phyloP scores from a whole-genome alignment of 2,888 invertebrate species.

The Muschampia plurimacula region DNA sequence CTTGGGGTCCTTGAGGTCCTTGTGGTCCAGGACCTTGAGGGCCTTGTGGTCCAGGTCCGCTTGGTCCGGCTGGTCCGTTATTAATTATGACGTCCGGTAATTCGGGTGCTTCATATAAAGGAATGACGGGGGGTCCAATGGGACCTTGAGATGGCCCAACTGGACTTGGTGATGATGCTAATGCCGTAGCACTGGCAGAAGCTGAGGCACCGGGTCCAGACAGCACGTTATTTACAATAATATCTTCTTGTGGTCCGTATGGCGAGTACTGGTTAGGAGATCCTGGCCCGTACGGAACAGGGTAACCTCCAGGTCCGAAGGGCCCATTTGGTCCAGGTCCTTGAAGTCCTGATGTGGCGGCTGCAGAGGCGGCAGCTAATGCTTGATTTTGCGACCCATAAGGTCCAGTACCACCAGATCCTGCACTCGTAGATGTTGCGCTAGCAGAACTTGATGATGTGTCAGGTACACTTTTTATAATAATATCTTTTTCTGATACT shows the following conservation, averaged over 20 bases:
- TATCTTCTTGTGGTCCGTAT: constrained; percentile 7
- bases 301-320: background rate
- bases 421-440: background rate
- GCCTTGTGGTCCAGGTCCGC: background rate
- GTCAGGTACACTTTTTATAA: constrained; percentile 53
- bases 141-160: background rate
- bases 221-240: background rate
- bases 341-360: background rate
- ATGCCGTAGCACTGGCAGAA: background rate
- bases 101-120: background rate
- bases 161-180: background rate
- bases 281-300: constrained; percentile 1
- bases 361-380: background rate
- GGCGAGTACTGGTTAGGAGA: constrained; percentile 11
- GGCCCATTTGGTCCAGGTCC: background rate
- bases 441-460: background rate
- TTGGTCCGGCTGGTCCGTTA: background rate
- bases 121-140: too few species aligned
- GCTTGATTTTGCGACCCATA: background rate
- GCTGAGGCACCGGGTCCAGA: background rate
- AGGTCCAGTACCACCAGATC: background rate
- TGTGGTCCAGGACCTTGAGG: background rate
- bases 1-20: background rate
- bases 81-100: background rate
- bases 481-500: constrained; percentile 63